Conservation (phyloP, 2,888 invertebrate species). For the Antheraea assamensis region DNA sequence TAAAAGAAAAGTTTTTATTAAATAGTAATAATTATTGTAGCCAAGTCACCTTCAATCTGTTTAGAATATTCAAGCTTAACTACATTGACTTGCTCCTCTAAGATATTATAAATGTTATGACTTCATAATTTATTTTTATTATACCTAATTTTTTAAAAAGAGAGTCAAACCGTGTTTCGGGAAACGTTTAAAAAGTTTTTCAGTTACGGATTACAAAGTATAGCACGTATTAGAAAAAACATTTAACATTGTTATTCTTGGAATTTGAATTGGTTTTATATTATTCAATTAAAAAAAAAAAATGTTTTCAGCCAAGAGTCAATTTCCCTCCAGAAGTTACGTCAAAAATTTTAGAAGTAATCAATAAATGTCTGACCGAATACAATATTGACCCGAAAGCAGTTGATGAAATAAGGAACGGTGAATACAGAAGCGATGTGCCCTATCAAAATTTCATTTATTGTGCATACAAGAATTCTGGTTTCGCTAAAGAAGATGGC, state of each 20-base stretch:
- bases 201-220: neutral
- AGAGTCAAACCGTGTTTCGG: too few relatives aligned
- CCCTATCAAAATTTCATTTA: slow-evolving; percentile 12
- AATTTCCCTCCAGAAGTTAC: neutral
- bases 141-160: too few relatives aligned
- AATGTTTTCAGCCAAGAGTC: slow-evolving; percentile 1
- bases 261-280: neutral
- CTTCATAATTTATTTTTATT: too few relatives aligned
- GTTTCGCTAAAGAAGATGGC: slow-evolving; percentile 42
- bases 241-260: neutral
- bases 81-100: neutral
- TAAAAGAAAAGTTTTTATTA: too few relatives aligned
- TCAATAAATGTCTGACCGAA: neutral
- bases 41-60: neutral
- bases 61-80: neutral
- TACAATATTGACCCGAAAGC: neutral
- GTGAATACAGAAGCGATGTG: slow-evolving; percentile 7
- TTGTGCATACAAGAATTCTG: slow-evolving; percentile 40
- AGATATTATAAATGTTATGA: too few relatives aligned
- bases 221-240: neutral
- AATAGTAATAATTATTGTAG: too few relatives aligned
- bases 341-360: neutral
- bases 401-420: slow-evolving; percentile 9
- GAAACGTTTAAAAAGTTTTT: too few relatives aligned
- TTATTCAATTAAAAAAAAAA: neutral